Percentiles rank a stretch among this genome's conserved stretches.
Conservation (phyloP, 2,797 vertebrate genomes). For the Pogonophryne albipinna region DNA sequence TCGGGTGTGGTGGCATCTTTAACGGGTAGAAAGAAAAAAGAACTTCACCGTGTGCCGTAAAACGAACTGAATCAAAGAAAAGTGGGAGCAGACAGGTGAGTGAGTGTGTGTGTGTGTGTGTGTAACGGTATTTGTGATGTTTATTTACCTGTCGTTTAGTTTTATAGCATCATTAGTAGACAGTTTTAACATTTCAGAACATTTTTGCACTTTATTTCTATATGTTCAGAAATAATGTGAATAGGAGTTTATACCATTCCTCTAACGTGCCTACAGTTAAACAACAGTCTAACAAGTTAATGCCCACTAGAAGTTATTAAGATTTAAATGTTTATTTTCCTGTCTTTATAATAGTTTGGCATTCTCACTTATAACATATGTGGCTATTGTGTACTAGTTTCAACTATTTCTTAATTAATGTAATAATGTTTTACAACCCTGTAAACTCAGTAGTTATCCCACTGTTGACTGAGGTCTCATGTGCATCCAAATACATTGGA, state of each 20-base stretch:
- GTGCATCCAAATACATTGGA: constrained; percentile 9
- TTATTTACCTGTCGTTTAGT: constrained; percentile 6
- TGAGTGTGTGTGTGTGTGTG: background rate
- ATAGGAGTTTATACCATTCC: constrained; percentile 4
- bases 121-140: background rate
- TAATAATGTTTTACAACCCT: background rate
- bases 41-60: background rate
- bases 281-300: background rate
- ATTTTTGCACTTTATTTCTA: background rate
- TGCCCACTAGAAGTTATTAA: background rate
- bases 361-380: rapidly evolving
- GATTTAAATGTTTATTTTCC: background rate
- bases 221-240: background rate
- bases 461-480: constrained; percentile 10
- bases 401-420: background rate
- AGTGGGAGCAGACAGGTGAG: constrained; percentile 68
- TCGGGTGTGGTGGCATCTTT: background rate
- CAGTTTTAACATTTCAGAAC: background rate
- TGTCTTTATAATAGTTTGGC: background rate
- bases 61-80: constrained; percentile 13
- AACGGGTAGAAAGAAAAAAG: background rate
- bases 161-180: no score
- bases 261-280: background rate
- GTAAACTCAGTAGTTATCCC: background rate
- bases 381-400: background rate